phyloP scores from a whole-genome alignment of 2,888 invertebrate species.

The Pheosia gnoma region DNA sequence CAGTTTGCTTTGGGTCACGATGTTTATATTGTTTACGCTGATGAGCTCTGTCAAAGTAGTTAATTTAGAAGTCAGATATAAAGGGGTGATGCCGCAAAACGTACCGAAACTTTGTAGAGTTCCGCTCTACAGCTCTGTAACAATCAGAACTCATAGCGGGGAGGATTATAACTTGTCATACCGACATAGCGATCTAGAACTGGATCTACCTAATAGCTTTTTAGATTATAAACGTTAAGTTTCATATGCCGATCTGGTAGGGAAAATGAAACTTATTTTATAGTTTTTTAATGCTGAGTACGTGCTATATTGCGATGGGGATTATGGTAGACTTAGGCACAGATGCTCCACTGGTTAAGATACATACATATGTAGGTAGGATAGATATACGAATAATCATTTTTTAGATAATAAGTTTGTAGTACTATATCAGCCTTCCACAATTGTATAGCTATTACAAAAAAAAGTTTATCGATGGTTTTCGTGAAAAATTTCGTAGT shows the following conservation, averaged over 20 bases:
- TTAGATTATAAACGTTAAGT: constrained; percentile 1
- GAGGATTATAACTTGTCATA: constrained; percentile 6
- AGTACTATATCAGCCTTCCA: too few species aligned
- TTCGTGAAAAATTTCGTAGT: background rate
- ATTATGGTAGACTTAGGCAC: too few species aligned
- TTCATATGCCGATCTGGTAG: background rate
- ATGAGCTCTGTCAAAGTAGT: constrained; percentile 40
- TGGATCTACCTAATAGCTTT: constrained; percentile 1
- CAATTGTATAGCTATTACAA: too few species aligned
- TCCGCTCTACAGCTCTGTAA: constrained; percentile 10
- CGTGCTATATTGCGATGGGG: too few species aligned
- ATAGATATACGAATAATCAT: background rate
- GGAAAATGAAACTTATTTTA: background rate
- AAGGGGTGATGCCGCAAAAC: constrained; percentile 34
- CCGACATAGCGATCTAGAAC: constrained; percentile 2
- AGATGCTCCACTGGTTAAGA: too few species aligned
- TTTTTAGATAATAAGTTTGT: too few species aligned
- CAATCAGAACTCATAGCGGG: constrained; percentile 13
- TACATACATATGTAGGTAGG: background rate
- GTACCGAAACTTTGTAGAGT: constrained; percentile 21
- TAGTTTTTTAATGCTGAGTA: background rate
- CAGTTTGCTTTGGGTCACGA: constrained; percentile 26
- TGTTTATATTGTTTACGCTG: constrained; percentile 32
- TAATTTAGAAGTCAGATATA: constrained; percentile 43
- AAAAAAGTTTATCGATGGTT: background rate